phyloP scores from a whole-genome alignment of 2,888 invertebrate species.

The Tipula lateralis region DNA sequence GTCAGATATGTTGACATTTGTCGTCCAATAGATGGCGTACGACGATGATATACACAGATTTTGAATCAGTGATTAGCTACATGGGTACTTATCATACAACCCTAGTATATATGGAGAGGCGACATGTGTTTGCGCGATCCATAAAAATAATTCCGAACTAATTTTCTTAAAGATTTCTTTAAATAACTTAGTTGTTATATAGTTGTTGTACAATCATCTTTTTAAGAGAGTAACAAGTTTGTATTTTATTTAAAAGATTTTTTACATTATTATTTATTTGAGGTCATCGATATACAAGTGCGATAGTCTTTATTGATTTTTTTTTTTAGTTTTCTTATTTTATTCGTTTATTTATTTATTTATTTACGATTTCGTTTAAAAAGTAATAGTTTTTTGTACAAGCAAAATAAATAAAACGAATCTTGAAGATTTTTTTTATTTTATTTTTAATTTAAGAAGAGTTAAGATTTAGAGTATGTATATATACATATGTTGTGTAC shows the following conservation, averaged over 20 bases:
- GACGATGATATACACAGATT: no score
- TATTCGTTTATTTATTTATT: slow-evolving; percentile 2
- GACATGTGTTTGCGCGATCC: background rate
- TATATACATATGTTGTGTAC: background rate
- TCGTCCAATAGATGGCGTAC: no score
- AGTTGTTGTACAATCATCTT: background rate
- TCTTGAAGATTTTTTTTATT: background rate
- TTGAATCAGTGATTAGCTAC: no score
- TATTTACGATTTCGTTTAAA: slow-evolving; percentile 11
- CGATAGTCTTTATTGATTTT: slow-evolving; percentile 24
- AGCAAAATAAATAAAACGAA: slow-evolving; percentile 14
- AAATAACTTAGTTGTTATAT: background rate
- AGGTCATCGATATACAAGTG: slow-evolving; percentile 24
- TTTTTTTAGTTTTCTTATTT: background rate
- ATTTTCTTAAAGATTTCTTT: background rate
- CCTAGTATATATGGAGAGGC: background rate
- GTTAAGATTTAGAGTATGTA: background rate
- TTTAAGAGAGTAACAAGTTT: slow-evolving; percentile 13
- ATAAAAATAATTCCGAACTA: background rate
- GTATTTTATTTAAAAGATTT: background rate
- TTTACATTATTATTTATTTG: slow-evolving; percentile 19
- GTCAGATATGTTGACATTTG: no score
- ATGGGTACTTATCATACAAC: no score
- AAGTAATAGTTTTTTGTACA: slow-evolving; percentile 24
- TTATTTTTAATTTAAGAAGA: background rate